A percentile compares a stretch with the other conserved stretches of the same genome.
phyloP scores from a whole-genome alignment of 2,888 invertebrate genomes.

The Philopedon plagiatum region DNA sequence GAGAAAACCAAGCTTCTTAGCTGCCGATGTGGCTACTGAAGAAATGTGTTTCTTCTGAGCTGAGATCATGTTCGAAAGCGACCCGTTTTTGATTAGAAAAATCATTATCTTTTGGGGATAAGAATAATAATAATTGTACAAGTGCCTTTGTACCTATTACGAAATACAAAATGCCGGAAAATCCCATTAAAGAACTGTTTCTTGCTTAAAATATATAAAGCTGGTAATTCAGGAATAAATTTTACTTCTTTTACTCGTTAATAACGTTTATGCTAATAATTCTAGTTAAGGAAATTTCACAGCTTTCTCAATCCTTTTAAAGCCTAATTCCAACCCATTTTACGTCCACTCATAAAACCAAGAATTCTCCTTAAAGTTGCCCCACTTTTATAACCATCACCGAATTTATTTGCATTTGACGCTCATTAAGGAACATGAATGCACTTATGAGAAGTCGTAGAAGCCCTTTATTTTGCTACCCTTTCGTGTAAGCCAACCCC shows the following conservation, averaged over 20 bases:
- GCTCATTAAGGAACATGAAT: slow-evolving; percentile 21
- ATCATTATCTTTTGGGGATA: too few relatives aligned
- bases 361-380: neutral
- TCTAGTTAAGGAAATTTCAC: neutral
- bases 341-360: neutral
- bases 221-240: too few relatives aligned
- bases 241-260: neutral
- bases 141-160: too few relatives aligned
- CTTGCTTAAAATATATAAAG: too few relatives aligned
- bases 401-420: slow-evolving; percentile 28
- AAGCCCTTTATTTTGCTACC: slow-evolving; percentile 25
- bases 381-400: slow-evolving; percentile 8
- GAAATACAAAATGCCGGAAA: too few relatives aligned
- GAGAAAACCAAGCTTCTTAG: too few relatives aligned
- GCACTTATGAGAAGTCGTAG: slow-evolving; percentile 17
- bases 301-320: neutral
- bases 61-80: too few relatives aligned
- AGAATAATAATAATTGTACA: too few relatives aligned
- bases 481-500: slow-evolving; percentile 26
- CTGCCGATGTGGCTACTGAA: too few relatives aligned
- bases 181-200: too few relatives aligned
- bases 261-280: neutral
- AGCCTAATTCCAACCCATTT: slow-evolving; percentile 1
- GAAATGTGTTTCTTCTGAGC: too few relatives aligned
- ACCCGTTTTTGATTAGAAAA: too few relatives aligned